Evolutionary conservation across 2,888 invertebrate species (phyloP).

Genomic region (Neria commutata): DNA sequence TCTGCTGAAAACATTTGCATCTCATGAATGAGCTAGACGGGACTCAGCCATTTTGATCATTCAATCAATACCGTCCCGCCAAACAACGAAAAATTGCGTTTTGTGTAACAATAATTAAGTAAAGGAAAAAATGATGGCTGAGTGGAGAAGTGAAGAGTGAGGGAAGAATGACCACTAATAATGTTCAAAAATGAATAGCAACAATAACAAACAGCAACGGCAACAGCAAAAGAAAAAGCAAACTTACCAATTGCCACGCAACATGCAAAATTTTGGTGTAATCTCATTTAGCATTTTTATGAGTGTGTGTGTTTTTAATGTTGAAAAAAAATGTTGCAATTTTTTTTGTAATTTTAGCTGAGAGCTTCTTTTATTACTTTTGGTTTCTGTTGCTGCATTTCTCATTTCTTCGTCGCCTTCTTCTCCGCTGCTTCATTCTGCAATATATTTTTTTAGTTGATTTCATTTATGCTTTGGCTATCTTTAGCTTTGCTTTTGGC

Average conservation of each 20-base stretch:
- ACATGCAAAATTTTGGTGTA: neutral
- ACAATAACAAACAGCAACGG: slow-evolving; percentile 1
- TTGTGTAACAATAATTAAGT: slow-evolving; percentile 3
- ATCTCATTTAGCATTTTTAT: too few species aligned
- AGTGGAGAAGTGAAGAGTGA: too few species aligned
- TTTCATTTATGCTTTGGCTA: neutral
- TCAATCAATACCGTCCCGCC: too few species aligned
- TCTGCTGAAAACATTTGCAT: too few species aligned
- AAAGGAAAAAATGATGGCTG: neutral
- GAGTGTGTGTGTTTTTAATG: too few species aligned
- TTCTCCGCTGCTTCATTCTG: neutral
- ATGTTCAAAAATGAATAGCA: neutral
- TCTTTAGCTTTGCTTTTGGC: slow-evolving; percentile 2
- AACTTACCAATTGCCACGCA: neutral
- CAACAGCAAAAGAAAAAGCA: neutral
- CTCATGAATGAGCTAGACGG: too few species aligned
- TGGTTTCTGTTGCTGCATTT: neutral
- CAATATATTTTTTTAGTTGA: neutral
- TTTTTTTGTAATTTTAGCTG: neutral
- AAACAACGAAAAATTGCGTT: too few species aligned
- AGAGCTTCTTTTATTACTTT: neutral
- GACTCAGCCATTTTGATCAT: too few species aligned
- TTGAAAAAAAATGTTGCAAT: neutral
- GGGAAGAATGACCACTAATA: neutral
- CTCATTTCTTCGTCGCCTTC: too few species aligned